phyloP scores from a whole-genome alignment of 2,888 invertebrate species.

The Diploptera punctata region DNA sequence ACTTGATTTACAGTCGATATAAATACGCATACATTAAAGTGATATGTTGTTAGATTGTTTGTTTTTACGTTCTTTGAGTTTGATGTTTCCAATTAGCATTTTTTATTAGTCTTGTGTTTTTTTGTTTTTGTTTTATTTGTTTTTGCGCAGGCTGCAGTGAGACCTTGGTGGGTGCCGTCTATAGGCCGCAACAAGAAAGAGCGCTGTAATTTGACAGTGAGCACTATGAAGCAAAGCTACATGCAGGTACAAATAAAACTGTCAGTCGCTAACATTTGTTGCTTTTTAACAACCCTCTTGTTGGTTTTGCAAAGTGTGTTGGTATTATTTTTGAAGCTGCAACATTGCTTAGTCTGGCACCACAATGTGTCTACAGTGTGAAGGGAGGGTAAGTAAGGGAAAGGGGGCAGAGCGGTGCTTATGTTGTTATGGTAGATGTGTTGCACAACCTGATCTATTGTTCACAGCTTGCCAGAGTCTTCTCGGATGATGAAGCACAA shows the following conservation, averaged over 20 bases:
- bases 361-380: background rate
- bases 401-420: background rate
- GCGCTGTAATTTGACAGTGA: conserved; percentile 42
- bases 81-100: conserved; percentile 3
- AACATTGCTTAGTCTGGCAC: conserved; percentile 19
- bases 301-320: conserved; percentile 9
- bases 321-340: conserved; percentile 25
- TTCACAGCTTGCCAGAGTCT: conserved; percentile 73
- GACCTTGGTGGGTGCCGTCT: conserved; percentile 41
- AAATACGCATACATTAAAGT: too few relatives aligned
- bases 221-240: conserved; percentile 57
- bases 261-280: conserved; percentile 15
- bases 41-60: background rate
- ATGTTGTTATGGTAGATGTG: background rate
- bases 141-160: conserved; percentile 40
- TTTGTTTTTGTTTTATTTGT: conserved; percentile 37
- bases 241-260: conserved; percentile 53
- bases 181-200: conserved; percentile 42
- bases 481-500: conserved; percentile 82
- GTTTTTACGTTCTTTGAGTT: background rate
- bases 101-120: conserved; percentile 28
- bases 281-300: conserved; percentile 17
- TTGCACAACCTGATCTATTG: conserved; percentile 8
- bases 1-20: background rate
- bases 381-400: background rate